phyloP scores from a whole-genome alignment of 2,113 vertebrate species.

The Cichladusa arquata region DNA sequence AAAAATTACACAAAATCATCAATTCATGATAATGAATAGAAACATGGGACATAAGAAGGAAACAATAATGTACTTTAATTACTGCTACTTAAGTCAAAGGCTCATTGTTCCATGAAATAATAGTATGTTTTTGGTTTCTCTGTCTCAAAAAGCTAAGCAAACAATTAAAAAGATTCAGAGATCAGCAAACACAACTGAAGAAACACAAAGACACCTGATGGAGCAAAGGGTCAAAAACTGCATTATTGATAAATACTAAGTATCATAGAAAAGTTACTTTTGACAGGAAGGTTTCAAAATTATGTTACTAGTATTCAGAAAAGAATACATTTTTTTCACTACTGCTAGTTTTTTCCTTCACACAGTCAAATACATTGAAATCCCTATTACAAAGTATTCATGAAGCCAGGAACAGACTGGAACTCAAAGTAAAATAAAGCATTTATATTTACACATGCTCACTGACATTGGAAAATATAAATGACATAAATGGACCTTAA shows the following conservation, averaged over 20 bases:
- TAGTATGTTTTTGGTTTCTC: background rate
- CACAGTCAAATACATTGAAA: background rate
- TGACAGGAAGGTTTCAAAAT: background rate
- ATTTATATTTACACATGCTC: background rate
- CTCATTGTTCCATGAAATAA: background rate
- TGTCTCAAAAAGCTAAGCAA: background rate
- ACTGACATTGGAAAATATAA: background rate
- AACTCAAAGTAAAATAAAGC: background rate
- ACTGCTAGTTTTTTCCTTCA: background rate
- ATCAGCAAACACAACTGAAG: background rate
- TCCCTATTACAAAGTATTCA: background rate
- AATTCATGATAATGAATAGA: background rate
- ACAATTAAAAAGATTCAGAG: background rate
- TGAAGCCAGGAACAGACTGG: background rate
- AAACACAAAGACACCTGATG: background rate
- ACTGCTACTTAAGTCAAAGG: background rate
- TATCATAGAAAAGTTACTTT: background rate
- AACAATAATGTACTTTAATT: background rate
- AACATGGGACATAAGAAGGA: background rate
- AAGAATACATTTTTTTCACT: background rate
- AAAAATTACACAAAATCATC: background rate
- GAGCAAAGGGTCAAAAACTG: background rate
- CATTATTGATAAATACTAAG: background rate
- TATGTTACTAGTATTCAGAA: background rate
- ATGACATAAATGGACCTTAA: background rate